A percentile compares a stretch with the other conserved stretches of the same genome.
phyloP scores from a whole-genome alignment of 2,113 vertebrate species.

The Gnathochromis pfefferi region DNA sequence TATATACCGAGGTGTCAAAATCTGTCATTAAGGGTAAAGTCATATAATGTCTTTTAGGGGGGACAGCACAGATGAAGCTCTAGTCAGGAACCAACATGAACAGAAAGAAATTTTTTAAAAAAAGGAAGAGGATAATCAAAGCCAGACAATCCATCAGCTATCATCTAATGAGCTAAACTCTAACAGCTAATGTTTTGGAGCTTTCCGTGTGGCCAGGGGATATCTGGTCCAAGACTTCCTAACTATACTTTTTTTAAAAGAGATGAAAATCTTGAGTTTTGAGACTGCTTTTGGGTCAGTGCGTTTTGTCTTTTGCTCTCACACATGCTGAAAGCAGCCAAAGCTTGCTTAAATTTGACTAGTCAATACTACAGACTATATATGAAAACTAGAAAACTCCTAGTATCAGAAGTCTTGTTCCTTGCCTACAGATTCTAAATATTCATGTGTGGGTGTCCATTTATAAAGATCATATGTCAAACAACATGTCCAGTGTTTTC shows the following conservation, averaged over 20 bases:
- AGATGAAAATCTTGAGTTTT: background rate
- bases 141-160: background rate
- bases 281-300: background rate
- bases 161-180: background rate
- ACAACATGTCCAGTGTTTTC: background rate
- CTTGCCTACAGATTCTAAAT: background rate
- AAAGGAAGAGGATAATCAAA: background rate
- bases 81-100: background rate
- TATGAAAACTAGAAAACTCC: background rate
- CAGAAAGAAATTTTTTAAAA: fast-evolving
- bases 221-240: background rate
- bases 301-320: background rate
- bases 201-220: background rate
- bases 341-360: background rate
- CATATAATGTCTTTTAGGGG: background rate
- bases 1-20: background rate
- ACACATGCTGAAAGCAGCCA: background rate
- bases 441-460: background rate
- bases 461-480: background rate
- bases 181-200: background rate
- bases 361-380: background rate
- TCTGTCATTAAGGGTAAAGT: background rate
- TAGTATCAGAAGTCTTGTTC: background rate
- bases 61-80: background rate
- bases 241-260: background rate